Conservation (phyloP, 1,140 invertebrate genomes). For the Lordiphosa clarofinis region DNA sequence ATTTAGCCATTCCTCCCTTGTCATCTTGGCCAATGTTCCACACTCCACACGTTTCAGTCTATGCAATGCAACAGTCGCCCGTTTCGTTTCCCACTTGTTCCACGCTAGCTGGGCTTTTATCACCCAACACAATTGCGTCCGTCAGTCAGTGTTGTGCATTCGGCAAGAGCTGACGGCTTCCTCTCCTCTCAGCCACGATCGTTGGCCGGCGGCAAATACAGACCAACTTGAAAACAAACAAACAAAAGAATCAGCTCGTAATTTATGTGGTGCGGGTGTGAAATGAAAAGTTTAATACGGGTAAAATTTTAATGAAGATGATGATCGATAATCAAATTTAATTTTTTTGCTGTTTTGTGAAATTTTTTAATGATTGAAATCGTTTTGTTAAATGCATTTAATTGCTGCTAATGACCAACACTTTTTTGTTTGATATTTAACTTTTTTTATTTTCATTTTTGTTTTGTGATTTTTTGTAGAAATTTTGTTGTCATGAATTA, state of each 20-base stretch:
- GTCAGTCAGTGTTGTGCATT: conserved; percentile 68
- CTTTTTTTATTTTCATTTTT: conserved; percentile 19
- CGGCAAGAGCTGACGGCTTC: conserved; percentile 56
- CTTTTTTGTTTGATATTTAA: conserved; percentile 3
- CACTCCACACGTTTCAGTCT: conserved; percentile 2
- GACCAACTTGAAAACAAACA: conserved; percentile 1
- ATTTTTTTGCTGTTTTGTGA: conserved; percentile 6
- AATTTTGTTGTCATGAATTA: conserved; percentile 25
- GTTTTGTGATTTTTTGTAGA: conserved; percentile 1
- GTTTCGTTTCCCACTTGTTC: conserved; percentile 9
- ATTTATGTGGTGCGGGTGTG: neutral
- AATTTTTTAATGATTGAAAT: conserved; percentile 1
- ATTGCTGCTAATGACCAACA: conserved; percentile 19
- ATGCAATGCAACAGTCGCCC: neutral
- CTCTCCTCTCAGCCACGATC: conserved; percentile 21
- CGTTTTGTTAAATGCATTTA: conserved; percentile 12
- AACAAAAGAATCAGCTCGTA: neutral
- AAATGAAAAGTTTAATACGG: neutral
- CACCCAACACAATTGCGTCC: conserved; percentile 18
- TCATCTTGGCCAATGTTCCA: conserved; percentile 5
- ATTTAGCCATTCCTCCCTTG: too few species aligned
- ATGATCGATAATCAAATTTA: conserved; percentile 7
- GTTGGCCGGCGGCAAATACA: conserved; percentile 1
- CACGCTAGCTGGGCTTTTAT: conserved; percentile 20
- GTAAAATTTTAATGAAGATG: too few species aligned